Evolutionary conservation across 2,113 vertebrate species (phyloP), one percentile per base, ranked within the genome.

Genomic region (Pachyramphus minor): DNA sequence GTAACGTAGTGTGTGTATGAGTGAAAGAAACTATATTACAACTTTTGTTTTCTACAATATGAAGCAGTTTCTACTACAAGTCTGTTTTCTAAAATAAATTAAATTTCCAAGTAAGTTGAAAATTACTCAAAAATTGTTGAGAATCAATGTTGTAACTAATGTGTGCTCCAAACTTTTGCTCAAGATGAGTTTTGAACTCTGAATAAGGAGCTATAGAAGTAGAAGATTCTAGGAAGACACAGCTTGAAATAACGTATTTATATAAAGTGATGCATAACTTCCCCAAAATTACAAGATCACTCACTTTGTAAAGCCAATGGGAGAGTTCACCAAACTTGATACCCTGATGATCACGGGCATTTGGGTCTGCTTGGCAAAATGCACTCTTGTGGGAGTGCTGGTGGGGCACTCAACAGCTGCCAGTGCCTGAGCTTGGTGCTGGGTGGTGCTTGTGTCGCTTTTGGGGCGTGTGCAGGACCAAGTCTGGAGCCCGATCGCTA

Each of bases 391-490:
- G 35, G 64, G 47, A 81, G 68, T 55, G 52, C 74, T 87, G 33
- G 14, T 62, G 35, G 12, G 35, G n/a, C 31, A 64, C 8, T 17
- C 52, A 31, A 3, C 21, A 28, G 12, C 50, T 2, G 17, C 66
- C 47, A 68, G 52, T 52, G 56, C 77, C 44, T 78, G 42, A 25
- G 2, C 42, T 47, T 71, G 60, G 27, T 59, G 84, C n/a, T 68
- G 53, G 84, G 39, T 84, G 80, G 11, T 66, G 88, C 74, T 87
- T 6, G 2, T 85, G 82, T 67, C 0, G 0, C 71, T 84, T 63
- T 41, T 25, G 67, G 35, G 62, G 45, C 22, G 2, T 4, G 22
- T 1, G 6, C 49, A 9, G 12, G 20, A 8, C 1, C 1, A 23
- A 60, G 9, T 27, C 63, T 30, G 41, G 71, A 33, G 67, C 14